Percentiles rank a stretch among this genome's conserved stretches.
Conservation (phyloP, 2,888 invertebrate species). For the Rotaria magnacalcarata region DNA sequence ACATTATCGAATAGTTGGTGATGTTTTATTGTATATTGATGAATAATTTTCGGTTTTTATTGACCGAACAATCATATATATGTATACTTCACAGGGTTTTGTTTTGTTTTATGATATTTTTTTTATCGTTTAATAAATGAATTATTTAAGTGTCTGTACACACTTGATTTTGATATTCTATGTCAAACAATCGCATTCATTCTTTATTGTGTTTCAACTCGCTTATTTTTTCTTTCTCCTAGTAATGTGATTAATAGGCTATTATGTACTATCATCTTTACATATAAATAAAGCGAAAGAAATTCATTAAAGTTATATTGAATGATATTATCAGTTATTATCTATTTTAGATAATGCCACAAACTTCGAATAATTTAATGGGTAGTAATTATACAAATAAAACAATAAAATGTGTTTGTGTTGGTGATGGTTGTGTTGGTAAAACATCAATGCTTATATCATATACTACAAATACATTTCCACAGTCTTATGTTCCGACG, state of each 20-base stretch:
- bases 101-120: not conserved
- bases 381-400: not conserved
- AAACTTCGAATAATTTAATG: not conserved
- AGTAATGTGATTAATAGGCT: not conserved
- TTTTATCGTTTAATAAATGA: not conserved
- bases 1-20: too few relatives aligned
- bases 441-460: constrained; percentile 28
- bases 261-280: not conserved
- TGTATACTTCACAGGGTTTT: not conserved
- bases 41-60: not conserved
- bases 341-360: not conserved
- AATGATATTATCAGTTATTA: not conserved
- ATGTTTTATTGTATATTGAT: not conserved
- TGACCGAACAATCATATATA: not conserved
- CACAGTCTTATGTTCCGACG: not conserved
- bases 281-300: too few relatives aligned
- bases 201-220: not conserved
- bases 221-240: not conserved
- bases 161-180: not conserved
- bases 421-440: constrained; percentile 30
- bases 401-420: constrained; percentile 31
- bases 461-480: constrained; percentile 17
- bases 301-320: too few relatives aligned
- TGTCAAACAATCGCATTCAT: not conserved
- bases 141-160: not conserved